Evolutionary conservation across 2,888 invertebrate species (phyloP).

Genomic region (Cyclophora albipunctata): DNA sequence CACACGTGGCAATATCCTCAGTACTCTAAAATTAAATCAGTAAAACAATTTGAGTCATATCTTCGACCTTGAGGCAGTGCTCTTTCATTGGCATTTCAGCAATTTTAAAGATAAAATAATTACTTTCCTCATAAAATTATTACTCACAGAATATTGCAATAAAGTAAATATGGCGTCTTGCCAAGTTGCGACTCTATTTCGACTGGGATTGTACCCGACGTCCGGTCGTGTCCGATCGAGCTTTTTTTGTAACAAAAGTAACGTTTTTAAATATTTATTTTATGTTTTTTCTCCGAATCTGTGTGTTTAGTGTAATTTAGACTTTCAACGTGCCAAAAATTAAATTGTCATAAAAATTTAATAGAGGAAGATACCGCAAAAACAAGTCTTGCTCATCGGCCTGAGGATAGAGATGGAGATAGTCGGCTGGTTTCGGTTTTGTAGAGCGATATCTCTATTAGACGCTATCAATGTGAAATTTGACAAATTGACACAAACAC

Average conservation of each 20-base stretch:
- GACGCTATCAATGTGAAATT: too few relatives aligned
- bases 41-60: conserved; percentile 13
- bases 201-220: conserved; percentile 38
- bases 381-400: too few relatives aligned
- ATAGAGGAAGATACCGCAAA: too few relatives aligned
- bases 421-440: too few relatives aligned
- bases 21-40: neutral
- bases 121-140: conserved; percentile 38
- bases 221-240: conserved; percentile 28
- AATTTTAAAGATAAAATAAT: conserved; percentile 32
- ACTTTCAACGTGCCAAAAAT: too few relatives aligned
- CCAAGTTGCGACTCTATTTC: conserved; percentile 59
- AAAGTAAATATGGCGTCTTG: conserved; percentile 48
- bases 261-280: conserved; percentile 1
- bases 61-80: conserved; percentile 14
- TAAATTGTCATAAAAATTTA: too few relatives aligned
- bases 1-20: neutral
- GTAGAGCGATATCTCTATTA: too few relatives aligned
- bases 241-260: conserved; percentile 29
- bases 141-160: conserved; percentile 41
- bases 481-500: too few relatives aligned
- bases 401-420: too few relatives aligned
- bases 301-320: neutral
- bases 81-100: conserved; percentile 22
- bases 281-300: neutral